Evolutionary conservation across 2,797 vertebrate species (phyloP), one percentile per base, ranked within the genome.

Genomic region (Crocidura indochinensis): DNA sequence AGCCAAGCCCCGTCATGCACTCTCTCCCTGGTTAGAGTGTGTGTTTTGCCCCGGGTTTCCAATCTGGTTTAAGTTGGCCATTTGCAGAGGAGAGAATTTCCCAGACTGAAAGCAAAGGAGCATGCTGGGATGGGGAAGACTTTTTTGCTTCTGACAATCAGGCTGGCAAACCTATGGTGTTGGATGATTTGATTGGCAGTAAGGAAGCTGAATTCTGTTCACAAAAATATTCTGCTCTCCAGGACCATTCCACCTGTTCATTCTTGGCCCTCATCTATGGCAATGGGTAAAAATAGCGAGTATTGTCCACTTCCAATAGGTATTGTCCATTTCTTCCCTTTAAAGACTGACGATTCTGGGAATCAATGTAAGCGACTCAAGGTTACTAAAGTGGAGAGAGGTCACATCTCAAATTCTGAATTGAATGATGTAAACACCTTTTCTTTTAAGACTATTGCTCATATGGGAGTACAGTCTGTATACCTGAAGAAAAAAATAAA

Each of bases 61-160:
- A 92, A 93, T 90, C 91, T 95, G 91, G 71, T 94, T 95, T 95
- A 90, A 94, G 86, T 91, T 93, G 92, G 62, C 20, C 80, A 78
- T 75, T 96, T 91, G 64, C 46, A 93, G 56, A 91, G 77, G 26
- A 89, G 22, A 73, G 51, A 44, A 24, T 49, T 86, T 93, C 81
- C 31, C 15, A 1, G 31, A 22, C 56, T 86, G 11, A 20, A 87
- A 75, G 87, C 76, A 88, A 73, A 38, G 71, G 19, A 53, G 24
- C 10, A 47, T 72, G 88, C 51, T 79, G 69, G 76, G 75, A 68
- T 78, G 38, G 44, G 49, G 27, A 91, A 47, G 5, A 60, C 24
- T 74, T 60, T 29, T 2, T 72, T 62, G 60, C 6, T 47, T 90
- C 27, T 47, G 46, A 26, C 47, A 83, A 88, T 24, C 11, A 6